These are phyloP conservation scores for Champsocephalus gunnari DNA, from an alignment of 2,797 vertebrate species.

Conservation along the genomic window DNA sequence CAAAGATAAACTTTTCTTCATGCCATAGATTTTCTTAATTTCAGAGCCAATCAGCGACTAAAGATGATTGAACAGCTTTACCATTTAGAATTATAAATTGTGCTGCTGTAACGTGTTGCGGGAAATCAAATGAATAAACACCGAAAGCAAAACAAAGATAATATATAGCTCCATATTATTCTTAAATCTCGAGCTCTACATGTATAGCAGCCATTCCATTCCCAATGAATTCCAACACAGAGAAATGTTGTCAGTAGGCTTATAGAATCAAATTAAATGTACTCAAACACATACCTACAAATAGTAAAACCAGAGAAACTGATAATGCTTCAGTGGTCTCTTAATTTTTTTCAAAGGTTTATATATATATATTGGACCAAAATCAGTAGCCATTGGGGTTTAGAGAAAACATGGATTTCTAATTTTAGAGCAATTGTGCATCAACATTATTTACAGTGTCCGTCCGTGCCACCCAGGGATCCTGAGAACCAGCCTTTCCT, in stretches of 20 bases:
- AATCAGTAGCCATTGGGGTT: slow-evolving; percentile 4
- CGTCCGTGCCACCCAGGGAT: not conserved
- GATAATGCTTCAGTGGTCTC: too few relatives aligned
- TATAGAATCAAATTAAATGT: too few relatives aligned
- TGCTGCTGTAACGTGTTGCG: not conserved
- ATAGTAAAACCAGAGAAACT: too few relatives aligned
- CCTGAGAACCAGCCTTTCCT: slow-evolving; percentile 41
- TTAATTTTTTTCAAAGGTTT: too few relatives aligned
- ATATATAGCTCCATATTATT: too few relatives aligned
- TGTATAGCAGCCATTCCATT: too few relatives aligned
- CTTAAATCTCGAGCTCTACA: too few relatives aligned
- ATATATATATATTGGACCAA: not conserved
- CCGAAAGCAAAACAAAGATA: not conserved
- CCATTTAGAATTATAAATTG: not conserved
- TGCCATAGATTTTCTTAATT: not conserved
- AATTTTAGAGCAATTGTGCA: slow-evolving; percentile 13
- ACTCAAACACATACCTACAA: too few relatives aligned
- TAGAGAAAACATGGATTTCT: not conserved
- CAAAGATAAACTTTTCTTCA: slow-evolving; percentile 4
- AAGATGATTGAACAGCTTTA: not conserved
- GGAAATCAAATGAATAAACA: not conserved
- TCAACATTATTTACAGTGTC: slow-evolving; percentile 19
- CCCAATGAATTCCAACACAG: too few relatives aligned
- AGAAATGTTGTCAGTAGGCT: too few relatives aligned
- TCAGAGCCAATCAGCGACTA: slow-evolving; percentile 1